Base-by-base conservation (phyloP, 1,140 invertebrate species). In the Cylas formicarius region DNA sequence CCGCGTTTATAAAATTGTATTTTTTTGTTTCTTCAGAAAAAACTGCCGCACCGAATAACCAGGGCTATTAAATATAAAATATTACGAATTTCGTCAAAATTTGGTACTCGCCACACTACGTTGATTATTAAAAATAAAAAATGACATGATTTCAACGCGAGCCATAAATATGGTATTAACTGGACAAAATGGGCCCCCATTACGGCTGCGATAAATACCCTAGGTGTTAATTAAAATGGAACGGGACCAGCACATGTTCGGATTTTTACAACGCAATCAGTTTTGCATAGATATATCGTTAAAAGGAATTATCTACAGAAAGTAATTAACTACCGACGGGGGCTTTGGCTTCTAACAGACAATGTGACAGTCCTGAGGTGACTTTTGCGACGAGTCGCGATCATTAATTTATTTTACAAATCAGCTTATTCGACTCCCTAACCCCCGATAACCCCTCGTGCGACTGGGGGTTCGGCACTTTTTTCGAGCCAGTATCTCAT, bases 331-430 rank as follows among this genome's bases (percentile, higher is more conserved):
- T 55, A 34, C 53, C 52, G 55, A 55, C 50, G 35, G 39, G 23
- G n/a, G n/a, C 47, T 53, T 44, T 50, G 53, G 48, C 50, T 57
- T 56, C 54, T 52, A 55, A 59, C 57, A 62, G 52, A 59, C 60
- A 62, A 61, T 57, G 60, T 62, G 60, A 61, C 60, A 62, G 53
- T 56, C 55, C 52, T 34, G 54, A 62, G 58, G 60, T 62, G 58
- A 62, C 58, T 62, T 53, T 48, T 57, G 57, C 52, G 53, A 59
- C 58, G 50, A 50, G 39, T 48, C 46, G 38, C 48, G 52, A 62
- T 62, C 60, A 62, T 62, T 62, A 62, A 62, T 62, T 62, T 62
- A 61, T 61, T 62, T 62, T 61, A 54, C 56, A 62, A 62, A 62
- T 62, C 58, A 61, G 60, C 60, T 62, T 62, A 62, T 53, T 57